phyloP scores from a whole-genome alignment of 2,888 invertebrate species.

The Cephus pygmeus region DNA sequence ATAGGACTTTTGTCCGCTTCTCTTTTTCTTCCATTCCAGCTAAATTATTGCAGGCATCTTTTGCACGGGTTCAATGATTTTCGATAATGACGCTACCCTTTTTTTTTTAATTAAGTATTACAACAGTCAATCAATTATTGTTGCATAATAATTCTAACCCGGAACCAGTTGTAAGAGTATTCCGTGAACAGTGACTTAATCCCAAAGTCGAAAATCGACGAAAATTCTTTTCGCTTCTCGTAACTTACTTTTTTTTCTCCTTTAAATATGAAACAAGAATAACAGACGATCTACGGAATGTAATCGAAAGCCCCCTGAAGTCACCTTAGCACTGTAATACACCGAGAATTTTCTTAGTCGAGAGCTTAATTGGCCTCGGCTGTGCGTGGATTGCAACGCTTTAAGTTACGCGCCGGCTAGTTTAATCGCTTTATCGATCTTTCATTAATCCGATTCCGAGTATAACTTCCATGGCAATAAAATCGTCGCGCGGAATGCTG shows the following conservation, averaged over 20 bases:
- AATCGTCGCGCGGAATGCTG: not conserved
- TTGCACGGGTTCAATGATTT: not conserved
- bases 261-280: not conserved
- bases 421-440: conserved; percentile 35
- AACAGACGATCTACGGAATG: conserved; percentile 13
- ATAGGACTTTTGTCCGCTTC: not conserved
- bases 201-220: not conserved
- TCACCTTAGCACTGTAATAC: conserved; percentile 7
- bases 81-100: not conserved
- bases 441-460: conserved; percentile 30
- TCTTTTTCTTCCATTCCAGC: not conserved
- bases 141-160: not conserved
- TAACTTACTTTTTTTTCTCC: not conserved
- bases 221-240: not conserved
- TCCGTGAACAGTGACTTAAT: not conserved
- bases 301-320: conserved; percentile 12
- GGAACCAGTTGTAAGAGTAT: not conserved
- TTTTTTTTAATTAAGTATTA: not conserved
- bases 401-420: not conserved
- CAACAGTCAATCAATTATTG: not conserved
- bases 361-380: conserved; percentile 12
- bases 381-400: not conserved
- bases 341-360: conserved; percentile 23
- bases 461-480: conserved; percentile 23
- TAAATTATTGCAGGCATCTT: not conserved